These are phyloP conservation scores for Arion vulgaris DNA, from an alignment of 1,140 invertebrate genomes.

Conservation along the genomic window DNA sequence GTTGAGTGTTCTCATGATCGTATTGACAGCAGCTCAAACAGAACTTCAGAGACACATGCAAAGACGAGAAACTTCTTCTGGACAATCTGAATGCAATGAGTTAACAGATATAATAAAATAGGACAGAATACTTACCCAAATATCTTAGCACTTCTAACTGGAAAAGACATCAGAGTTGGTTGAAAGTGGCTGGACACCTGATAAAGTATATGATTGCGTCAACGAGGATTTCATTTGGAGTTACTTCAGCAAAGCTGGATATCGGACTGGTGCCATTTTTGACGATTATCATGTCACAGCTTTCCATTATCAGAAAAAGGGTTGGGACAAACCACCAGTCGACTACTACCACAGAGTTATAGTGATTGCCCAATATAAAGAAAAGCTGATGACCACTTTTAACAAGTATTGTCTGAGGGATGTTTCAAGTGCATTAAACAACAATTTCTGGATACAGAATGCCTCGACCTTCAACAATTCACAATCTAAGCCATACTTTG, in stretches of 20 bases:
- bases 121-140: not conserved
- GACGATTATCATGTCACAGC: not conserved
- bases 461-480: not conserved
- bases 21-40: too few species aligned
- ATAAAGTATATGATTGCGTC: not conserved
- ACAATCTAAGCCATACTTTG: not conserved
- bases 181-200: not conserved
- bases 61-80: too few species aligned
- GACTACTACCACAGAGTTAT: too few species aligned
- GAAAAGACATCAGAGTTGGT: not conserved
- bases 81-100: not conserved
- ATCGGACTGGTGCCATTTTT: slow-evolving; percentile 10
- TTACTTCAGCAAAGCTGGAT: not conserved
- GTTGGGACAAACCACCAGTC: too few species aligned
- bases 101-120: slow-evolving; percentile 6
- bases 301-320: too few species aligned
- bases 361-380: not conserved
- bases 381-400: not conserved
- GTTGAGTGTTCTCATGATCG: too few species aligned
- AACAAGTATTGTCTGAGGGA: slow-evolving; percentile 1
- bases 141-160: slow-evolving; percentile 10
- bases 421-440: not conserved
- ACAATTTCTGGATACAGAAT: not conserved
- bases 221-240: slow-evolving; percentile 5
- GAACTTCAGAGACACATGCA: too few species aligned